Base-by-base conservation (phyloP, 1,140 invertebrate species). In the Delia radicum region DNA sequence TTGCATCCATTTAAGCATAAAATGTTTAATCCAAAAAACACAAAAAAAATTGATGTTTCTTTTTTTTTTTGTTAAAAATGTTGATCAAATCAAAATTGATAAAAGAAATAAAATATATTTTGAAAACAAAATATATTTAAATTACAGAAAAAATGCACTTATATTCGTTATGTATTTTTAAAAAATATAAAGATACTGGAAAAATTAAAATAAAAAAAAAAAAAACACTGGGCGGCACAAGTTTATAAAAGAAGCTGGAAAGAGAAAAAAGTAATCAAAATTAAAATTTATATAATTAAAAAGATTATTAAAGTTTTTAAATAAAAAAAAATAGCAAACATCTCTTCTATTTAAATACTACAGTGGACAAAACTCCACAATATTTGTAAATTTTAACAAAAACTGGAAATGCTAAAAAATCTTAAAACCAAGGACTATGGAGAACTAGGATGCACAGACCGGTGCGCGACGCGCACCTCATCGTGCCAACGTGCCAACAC, bases 1-100 rank as follows among this genome's bases (percentile, higher is more conserved):
- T 94, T 92, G 94, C 94, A 94, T 97, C 96, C 95, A 97, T 97
- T 93, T 93, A 94, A 92, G 91, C 91, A 92, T 93, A 83, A 82
- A 81, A 74, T 79, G 55, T 62, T 67, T 3, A 18, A 31, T 21
- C 3, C 6, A 65, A 65, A 6, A 67, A n/a, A 67, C 29, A 28
- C 55, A 24, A 62, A 62, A 62, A 62, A 62, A 62, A 21, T 62
- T 15, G 12, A 48, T 48, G 31, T 33, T 4, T 33, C 10, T 4
- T 5, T 33, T 10, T 10, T 33, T 10, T 33, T 10, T 13, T 42
- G 37, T 42, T 42, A 15, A 15, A 42, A 42, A 42, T 42, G 31
- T 33, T 33, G 4, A 33, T 5, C 31, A 33, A 33, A 33, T 33
- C 31, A 33, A 10, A 10, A 33, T 33, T 33, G 31, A 5, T 33